phyloP scores from a whole-genome alignment of 2,113 vertebrate genomes.

The Spea bombifrons region DNA sequence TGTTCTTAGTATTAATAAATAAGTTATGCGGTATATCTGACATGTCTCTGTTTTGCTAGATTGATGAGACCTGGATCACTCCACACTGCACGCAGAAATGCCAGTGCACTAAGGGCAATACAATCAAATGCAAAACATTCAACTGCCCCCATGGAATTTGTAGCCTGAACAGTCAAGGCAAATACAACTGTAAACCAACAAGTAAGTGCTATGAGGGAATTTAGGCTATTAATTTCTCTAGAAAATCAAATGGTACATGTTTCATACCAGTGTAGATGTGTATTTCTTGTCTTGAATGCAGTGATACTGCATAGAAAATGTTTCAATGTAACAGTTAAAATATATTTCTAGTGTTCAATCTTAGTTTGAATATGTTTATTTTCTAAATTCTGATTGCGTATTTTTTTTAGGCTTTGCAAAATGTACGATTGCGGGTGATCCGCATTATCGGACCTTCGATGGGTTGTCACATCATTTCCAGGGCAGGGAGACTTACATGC shows the following conservation, averaged over 20 bases:
- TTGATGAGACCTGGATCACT: conserved; percentile 72
- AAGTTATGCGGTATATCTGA: too few species aligned
- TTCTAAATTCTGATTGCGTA: too few species aligned
- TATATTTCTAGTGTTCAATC: too few species aligned
- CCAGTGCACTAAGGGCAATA: conserved; percentile 61
- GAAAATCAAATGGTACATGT: too few species aligned
- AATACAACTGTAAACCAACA: conserved; percentile 66
- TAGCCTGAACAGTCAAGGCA: conserved; percentile 57
- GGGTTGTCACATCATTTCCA: conserved; percentile 68
- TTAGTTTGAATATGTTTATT: too few species aligned
- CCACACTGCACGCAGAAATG: conserved; percentile 67
- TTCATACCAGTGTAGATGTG: too few species aligned
- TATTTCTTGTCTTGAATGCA: too few species aligned
- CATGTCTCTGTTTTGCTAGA: conserved; percentile 55
- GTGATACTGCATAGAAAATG: too few species aligned
- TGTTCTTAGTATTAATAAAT: too few species aligned
- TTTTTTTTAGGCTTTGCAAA: conserved; percentile 64
- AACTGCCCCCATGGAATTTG: conserved; percentile 64
- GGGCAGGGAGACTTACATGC: conserved; percentile 66
- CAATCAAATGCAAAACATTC: conserved; percentile 58
- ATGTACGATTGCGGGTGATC: conserved; percentile 64
- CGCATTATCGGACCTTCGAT: conserved; percentile 74
- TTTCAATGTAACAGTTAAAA: too few species aligned
- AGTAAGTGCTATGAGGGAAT: conserved; percentile 51
- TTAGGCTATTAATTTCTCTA: too few species aligned